phyloP scores from a whole-genome alignment of 2,797 vertebrate species.

The Smutsia gigantea region DNA sequence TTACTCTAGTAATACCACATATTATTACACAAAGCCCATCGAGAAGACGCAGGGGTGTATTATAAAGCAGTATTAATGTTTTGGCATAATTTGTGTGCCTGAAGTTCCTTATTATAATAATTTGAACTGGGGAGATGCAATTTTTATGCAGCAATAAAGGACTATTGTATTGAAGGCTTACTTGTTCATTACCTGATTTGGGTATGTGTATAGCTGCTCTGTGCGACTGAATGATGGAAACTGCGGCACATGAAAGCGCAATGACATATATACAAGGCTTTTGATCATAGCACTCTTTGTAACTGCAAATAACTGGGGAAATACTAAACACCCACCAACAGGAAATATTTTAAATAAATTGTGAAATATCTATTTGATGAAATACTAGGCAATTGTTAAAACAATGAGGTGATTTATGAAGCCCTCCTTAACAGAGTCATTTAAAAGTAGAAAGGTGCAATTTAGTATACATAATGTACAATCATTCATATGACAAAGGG shows the following conservation, averaged over 20 bases:
- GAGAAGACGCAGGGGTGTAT: background rate
- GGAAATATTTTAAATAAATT: constrained; percentile 55
- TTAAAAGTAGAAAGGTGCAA: background rate
- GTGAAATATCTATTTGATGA: background rate
- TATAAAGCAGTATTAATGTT: background rate
- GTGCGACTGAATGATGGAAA: background rate
- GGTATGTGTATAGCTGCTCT: constrained; percentile 13
- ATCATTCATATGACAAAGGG: background rate
- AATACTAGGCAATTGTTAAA: background rate
- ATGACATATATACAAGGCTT: background rate
- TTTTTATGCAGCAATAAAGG: background rate
- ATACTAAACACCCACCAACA: background rate
- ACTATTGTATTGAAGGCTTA: background rate
- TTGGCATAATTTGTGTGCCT: background rate
- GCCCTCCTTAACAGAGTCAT: background rate
- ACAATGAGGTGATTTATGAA: background rate
- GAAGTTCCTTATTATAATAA: constrained; percentile 42
- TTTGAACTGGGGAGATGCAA: background rate
- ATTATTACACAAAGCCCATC: background rate
- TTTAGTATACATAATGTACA: background rate
- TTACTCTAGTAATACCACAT: background rate
- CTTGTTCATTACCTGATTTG: background rate
- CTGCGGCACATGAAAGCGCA: background rate
- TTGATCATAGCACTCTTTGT: background rate
- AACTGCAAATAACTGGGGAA: background rate